Base-by-base conservation (phyloP, 2,797 vertebrate genomes). In the Nyctibius grandis region DNA sequence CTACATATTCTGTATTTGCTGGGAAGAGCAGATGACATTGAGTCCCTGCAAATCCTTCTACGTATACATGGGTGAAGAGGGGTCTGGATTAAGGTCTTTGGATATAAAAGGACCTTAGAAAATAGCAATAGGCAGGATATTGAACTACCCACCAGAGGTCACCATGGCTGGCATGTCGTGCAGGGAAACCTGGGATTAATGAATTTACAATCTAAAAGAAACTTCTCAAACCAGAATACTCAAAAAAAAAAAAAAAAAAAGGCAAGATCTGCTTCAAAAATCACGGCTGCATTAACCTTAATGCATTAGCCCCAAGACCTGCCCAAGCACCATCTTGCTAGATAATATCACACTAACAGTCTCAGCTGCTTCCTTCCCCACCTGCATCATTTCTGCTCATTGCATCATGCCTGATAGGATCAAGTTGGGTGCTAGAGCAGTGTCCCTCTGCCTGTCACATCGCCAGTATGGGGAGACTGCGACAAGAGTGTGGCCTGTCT, bases 141-240 rank as follows among this genome's bases (percentile, higher is more conserved):
- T 70, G 68, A 74, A 29, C n/a, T 67, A n/a, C 5, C 3, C 13
- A 82, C 9, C 28, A 64, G 17, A 56, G 59, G 40, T 61, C 12
- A 53, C 40, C 0, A 0, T 65, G 59, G 11, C 25, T 59, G 38
- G 5, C 16, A 1, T 51, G 21, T 9, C 12, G 2, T n/a, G 11
- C 29, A 85, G 23, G 31, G 25, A 61, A 90, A 85, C 11, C 33
- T 31, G 12, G 29, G 11, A 68, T 61, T 70, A 60, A 67, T 40
- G n/a, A 63, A 63, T 84, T 78, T 70, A 70, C 28, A 74, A 82
- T 5, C 40, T 67, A 51, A 69, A 92, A 69, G 3, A 80, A 77
- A 14, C 5, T 25, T 83, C 47, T 77, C 38, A 63, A 50, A 23
- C 23, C 64, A 70, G 33, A 72, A 10, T 25, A 40, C 11, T 38